Conservation (phyloP, 2,888 invertebrate species). For the Athrips mouffetella region DNA sequence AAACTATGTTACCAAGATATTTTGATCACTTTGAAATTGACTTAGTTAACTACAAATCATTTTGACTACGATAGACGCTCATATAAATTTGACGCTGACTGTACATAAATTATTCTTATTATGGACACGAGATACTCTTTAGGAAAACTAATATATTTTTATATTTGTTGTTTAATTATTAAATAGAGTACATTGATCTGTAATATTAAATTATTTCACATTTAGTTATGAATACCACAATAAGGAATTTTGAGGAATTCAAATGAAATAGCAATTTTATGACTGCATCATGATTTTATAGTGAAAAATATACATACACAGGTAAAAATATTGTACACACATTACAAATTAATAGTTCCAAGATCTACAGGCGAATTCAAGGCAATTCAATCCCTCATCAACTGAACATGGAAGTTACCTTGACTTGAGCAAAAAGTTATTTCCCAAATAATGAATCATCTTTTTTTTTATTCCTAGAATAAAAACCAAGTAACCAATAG, state of each 20-base stretch:
- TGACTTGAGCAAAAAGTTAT: background rate
- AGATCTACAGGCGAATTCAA: conserved; percentile 36
- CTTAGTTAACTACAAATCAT: too few relatives aligned
- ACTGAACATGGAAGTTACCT: background rate
- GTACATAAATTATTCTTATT: too few relatives aligned
- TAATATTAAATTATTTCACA: conserved; percentile 18
- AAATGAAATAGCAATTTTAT: conserved; percentile 59
- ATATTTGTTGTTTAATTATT: conserved; percentile 24
- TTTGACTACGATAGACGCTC: too few relatives aligned
- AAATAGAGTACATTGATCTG: conserved; percentile 21
- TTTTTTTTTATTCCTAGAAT: too few relatives aligned
- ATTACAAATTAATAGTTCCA: conserved; percentile 61
- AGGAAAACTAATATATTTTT: conserved; percentile 21
- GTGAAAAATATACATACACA: conserved; percentile 75
- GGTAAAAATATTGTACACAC: conserved; percentile 69
- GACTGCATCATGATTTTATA: conserved; percentile 77
- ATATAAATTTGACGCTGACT: too few relatives aligned
- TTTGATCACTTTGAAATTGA: too few relatives aligned
- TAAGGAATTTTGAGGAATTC: conserved; percentile 26
- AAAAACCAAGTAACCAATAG: too few relatives aligned
- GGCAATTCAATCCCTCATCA: background rate
- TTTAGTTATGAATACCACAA: conserved; percentile 19
- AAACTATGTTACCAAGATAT: too few relatives aligned
- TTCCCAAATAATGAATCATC: background rate
- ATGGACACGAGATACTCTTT: conserved; percentile 5